Evolutionary conservation across 2,888 invertebrate species (phyloP).

Genomic region (Agonopterix arenella): DNA sequence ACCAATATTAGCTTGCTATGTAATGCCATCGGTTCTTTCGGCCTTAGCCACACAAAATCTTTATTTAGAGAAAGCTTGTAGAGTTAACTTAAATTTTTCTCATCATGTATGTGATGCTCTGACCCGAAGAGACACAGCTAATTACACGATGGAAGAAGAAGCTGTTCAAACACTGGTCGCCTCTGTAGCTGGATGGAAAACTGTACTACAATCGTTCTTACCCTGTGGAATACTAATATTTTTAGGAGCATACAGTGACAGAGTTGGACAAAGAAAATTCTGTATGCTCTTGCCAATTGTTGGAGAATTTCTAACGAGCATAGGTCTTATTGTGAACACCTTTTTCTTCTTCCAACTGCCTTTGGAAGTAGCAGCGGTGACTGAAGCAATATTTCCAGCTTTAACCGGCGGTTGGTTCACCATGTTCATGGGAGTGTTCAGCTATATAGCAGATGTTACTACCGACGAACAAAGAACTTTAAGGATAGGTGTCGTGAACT

Average conservation of each 20-base stretch:
- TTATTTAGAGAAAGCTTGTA: slow-evolving; percentile 90
- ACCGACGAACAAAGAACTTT: slow-evolving; percentile 89
- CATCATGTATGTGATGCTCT: slow-evolving; percentile 86
- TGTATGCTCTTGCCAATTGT: slow-evolving; percentile 90
- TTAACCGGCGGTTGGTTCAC: slow-evolving; percentile 92
- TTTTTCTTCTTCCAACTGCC: slow-evolving; percentile 87
- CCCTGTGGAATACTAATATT: slow-evolving; percentile 89
- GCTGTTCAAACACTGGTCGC: slow-evolving; percentile 86
- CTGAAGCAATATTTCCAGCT: slow-evolving; percentile 89
- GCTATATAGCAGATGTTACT: slow-evolving; percentile 92
- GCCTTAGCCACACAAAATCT: slow-evolving; percentile 89
- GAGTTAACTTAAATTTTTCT: slow-evolving; percentile 86
- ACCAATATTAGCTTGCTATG: slow-evolving; percentile 85
- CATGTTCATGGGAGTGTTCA: slow-evolving; percentile 93
- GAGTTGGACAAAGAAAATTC: slow-evolving; percentile 82
- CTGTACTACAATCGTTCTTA: slow-evolving; percentile 87
- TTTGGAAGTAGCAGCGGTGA: slow-evolving; percentile 87
- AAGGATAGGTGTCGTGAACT: slow-evolving; percentile 91
- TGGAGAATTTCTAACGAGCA: slow-evolving; percentile 87
- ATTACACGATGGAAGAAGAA: slow-evolving; percentile 76
- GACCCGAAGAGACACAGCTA: slow-evolving; percentile 82
- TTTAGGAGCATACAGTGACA: slow-evolving; percentile 87
- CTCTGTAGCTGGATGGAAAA: slow-evolving; percentile 91
- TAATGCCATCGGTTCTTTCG: slow-evolving; percentile 80
- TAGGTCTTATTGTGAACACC: slow-evolving; percentile 87